Conservation (phyloP, 2,113 vertebrate species). For the Osmerus mordax region DNA sequence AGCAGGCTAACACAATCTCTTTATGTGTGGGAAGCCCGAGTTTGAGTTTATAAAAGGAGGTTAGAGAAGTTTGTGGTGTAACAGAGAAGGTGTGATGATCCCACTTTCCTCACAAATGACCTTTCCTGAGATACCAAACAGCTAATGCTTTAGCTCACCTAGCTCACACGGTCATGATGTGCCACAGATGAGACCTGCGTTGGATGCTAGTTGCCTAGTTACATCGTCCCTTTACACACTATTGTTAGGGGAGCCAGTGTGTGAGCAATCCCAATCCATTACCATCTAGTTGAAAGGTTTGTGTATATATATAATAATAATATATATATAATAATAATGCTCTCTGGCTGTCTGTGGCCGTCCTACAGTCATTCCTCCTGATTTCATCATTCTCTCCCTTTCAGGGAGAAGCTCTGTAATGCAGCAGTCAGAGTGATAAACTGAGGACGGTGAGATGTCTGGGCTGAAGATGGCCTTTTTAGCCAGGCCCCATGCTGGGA, state of each 20-base stretch:
- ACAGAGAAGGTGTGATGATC: too few species aligned
- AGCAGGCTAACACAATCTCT: too few species aligned
- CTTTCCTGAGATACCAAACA: too few species aligned
- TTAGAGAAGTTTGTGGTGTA: too few species aligned
- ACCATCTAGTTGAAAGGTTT: neutral
- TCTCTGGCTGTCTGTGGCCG: neutral
- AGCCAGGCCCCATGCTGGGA: neutral
- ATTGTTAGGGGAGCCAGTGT: too few species aligned
- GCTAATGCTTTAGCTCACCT: too few species aligned
- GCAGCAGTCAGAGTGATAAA: conserved; percentile 25
- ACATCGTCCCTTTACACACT: too few species aligned
- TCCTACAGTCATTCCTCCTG: neutral
- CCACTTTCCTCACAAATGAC: too few species aligned
- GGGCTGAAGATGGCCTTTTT: neutral
- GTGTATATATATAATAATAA: neutral
- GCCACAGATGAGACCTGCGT: too few species aligned
- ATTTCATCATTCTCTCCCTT: neutral
- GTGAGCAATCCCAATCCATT: neutral
- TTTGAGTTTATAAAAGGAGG: neutral
- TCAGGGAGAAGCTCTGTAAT: conserved; percentile 37
- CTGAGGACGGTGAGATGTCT: conserved; percentile 14
- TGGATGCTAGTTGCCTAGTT: too few species aligned
- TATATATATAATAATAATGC: neutral
- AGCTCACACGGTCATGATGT: too few species aligned
- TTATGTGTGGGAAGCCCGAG: neutral